These are phyloP conservation scores for Actenoides hombroni DNA, from an alignment of 2,113 vertebrate genomes.

Conservation along the genomic window DNA sequence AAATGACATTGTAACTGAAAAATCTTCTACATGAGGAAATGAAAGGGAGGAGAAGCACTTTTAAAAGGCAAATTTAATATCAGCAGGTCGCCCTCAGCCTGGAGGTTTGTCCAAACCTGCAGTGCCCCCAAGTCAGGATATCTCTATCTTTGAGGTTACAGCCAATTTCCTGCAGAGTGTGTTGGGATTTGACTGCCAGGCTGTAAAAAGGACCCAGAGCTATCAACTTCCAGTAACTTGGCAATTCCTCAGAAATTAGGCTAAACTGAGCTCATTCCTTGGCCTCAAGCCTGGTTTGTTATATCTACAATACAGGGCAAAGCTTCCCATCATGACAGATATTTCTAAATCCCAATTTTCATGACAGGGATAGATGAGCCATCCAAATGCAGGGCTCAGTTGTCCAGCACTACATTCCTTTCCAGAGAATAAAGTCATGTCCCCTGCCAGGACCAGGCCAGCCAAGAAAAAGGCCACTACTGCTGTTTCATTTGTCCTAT, in stretches of 20 bases:
- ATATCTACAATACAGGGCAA: not conserved
- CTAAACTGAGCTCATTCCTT: constrained; percentile 38
- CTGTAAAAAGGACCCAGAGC: not conserved
- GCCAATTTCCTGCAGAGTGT: not conserved
- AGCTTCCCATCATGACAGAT: not conserved
- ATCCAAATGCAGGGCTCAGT: not conserved
- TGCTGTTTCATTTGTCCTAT: not conserved
- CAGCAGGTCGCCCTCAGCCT: not conserved
- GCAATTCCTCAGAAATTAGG: constrained; percentile 23
- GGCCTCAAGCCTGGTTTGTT: not conserved
- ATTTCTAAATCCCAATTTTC: not conserved
- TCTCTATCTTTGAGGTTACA: constrained; percentile 41
- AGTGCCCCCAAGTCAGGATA: not conserved
- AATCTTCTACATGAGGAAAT: not conserved
- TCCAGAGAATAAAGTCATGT: not conserved
- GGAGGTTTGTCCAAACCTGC: not conserved
- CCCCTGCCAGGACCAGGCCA: not conserved
- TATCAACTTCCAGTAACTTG: constrained; percentile 47
- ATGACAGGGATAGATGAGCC: not conserved
- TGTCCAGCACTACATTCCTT: not conserved
- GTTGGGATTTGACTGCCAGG: not conserved
- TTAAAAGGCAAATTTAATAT: not conserved
- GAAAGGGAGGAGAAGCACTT: not conserved
- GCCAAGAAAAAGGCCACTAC: not conserved
- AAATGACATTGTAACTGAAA: not conserved